A percentile compares a stretch with the other conserved stretches of the same genome.
Conservation (phyloP, 2,888 invertebrate species). For the Ephialtes manifestator region DNA sequence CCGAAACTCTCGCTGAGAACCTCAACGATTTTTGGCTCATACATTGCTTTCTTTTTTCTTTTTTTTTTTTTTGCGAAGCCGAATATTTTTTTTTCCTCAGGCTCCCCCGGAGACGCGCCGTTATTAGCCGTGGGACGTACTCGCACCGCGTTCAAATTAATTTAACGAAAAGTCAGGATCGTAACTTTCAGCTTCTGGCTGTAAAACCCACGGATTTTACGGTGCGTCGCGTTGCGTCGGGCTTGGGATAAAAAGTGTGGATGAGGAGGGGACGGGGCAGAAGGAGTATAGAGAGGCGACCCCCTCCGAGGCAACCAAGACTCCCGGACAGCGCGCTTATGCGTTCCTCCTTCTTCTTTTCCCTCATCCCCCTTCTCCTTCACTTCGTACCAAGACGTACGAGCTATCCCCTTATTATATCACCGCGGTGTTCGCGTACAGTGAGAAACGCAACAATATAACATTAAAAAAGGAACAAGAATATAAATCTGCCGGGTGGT, state of each 20-base stretch:
- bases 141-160: constrained; percentile 76
- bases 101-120: constrained; percentile 41
- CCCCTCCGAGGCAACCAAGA: constrained; percentile 66
- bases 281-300: constrained; percentile 42
- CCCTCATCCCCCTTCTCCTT: constrained; percentile 19
- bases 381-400: constrained; percentile 52
- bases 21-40: constrained; percentile 27
- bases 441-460: constrained; percentile 49
- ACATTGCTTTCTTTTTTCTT: neutral
- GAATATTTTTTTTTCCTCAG: constrained; percentile 6
- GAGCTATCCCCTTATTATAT: constrained; percentile 66
- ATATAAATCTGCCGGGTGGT: constrained; percentile 27
- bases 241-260: constrained; percentile 43
- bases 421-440: constrained; percentile 54
- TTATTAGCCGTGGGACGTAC: constrained; percentile 62
- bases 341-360: constrained; percentile 45
- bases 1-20: constrained; percentile 1
- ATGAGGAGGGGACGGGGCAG: constrained; percentile 22
- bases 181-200: constrained; percentile 78
- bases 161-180: constrained; percentile 79
- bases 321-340: constrained; percentile 68
- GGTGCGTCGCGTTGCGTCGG: constrained; percentile 64
- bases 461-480: constrained; percentile 40
- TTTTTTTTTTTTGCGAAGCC: constrained; percentile 19
- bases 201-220: constrained; percentile 74